phyloP scores from a whole-genome alignment of 2,113 vertebrate genomes.

The Tyrannus savana region DNA sequence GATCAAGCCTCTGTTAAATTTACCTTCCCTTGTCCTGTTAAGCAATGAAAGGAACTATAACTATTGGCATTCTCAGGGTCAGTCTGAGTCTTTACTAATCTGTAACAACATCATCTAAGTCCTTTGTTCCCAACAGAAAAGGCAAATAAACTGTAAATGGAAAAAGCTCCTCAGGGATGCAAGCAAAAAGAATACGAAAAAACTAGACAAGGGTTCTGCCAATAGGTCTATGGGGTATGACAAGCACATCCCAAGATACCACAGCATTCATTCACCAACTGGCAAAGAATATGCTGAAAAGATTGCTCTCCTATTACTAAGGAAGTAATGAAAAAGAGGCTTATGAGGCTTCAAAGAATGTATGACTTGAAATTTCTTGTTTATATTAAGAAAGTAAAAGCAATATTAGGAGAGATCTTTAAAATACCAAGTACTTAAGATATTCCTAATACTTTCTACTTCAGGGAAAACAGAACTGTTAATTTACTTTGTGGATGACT shows the following conservation, averaged over 20 bases:
- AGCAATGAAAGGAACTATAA: background rate
- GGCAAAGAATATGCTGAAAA: background rate
- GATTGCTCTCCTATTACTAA: background rate
- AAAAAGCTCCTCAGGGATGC: background rate
- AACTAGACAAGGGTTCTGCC: background rate
- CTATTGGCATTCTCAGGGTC: background rate
- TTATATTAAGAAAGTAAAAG: background rate
- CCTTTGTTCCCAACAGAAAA: background rate
- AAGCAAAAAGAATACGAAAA: background rate
- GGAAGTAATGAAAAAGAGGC: background rate
- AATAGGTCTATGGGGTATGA: background rate
- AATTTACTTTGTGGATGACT: background rate
- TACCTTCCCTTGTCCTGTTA: background rate
- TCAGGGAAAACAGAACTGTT: background rate
- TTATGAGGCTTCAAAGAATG: background rate
- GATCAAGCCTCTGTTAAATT: background rate
- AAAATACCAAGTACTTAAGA: background rate
- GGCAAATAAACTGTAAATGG: background rate
- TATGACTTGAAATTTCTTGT: background rate
- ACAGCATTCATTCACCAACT: background rate
- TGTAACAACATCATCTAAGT: background rate
- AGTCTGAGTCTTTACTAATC: background rate
- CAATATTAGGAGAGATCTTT: background rate
- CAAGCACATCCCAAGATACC: background rate
- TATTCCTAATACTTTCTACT: background rate